A percentile compares a stretch with the other conserved stretches of the same genome.
These are phyloP conservation scores for Artibeus jamaicensis DNA, from an alignment of 2,797 vertebrate species.

Conservation along the genomic window DNA sequence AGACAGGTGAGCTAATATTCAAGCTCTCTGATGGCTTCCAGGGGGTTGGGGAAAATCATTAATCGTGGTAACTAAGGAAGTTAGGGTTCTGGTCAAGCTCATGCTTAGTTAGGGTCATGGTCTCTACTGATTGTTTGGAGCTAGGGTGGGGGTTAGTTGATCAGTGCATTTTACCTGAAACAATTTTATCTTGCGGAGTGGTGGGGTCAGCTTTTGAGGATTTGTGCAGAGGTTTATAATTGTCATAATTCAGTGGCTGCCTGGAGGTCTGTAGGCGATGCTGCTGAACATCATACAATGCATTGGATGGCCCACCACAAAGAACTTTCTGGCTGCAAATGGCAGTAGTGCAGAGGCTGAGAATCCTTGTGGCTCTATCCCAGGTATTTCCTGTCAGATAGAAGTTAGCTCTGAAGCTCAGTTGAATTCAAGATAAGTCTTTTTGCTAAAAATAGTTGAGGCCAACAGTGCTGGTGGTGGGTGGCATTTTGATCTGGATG, in stretches of 20 bases:
- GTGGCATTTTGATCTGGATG: neutral
- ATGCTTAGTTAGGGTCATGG: fast-evolving
- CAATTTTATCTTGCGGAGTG: neutral
- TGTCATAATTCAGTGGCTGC: neutral
- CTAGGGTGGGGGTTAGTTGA: neutral
- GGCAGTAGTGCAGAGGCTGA: neutral
- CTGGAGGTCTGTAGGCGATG: neutral
- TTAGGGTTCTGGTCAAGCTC: neutral
- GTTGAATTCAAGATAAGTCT: neutral
- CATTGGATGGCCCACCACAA: neutral
- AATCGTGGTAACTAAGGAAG: neutral
- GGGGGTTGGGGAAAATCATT: neutral
- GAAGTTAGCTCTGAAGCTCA: neutral
- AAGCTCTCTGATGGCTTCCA: neutral
- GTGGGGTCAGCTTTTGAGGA: neutral
- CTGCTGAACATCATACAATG: neutral
- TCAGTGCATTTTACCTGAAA: neutral
- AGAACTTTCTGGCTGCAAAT: neutral
- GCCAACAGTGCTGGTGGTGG: neutral
- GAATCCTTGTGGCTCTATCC: neutral
- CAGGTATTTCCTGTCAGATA: neutral
- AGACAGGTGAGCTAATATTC: neutral
- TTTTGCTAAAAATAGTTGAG: neutral
- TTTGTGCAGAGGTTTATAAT: neutral
- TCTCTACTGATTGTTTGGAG: neutral